Evolutionary conservation across 2,888 invertebrate species (phyloP).

Genomic region (Neocrepidodera transversa): DNA sequence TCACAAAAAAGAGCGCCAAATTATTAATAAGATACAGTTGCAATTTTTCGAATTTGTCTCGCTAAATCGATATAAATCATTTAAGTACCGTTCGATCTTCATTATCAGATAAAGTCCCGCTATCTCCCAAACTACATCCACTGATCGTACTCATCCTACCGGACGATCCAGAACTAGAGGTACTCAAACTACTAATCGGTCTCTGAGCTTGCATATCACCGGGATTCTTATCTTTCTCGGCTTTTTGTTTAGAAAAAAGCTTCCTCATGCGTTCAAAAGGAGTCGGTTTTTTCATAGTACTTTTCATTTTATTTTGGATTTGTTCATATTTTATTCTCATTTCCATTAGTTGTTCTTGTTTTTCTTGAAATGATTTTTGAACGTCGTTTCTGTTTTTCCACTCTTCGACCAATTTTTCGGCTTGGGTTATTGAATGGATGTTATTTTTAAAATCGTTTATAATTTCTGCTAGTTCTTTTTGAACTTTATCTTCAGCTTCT

Average conservation of each 20-base stretch:
- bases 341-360: conserved; percentile 80
- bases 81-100: conserved; percentile 76
- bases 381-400: conserved; percentile 90
- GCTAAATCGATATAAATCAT: too few species aligned
- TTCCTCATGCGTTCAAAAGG: conserved; percentile 76
- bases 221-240: conserved; percentile 40
- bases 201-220: conserved; percentile 56
- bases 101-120: conserved; percentile 84
- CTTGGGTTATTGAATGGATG: conserved; percentile 83
- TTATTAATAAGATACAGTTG: too few species aligned
- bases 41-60: too few species aligned
- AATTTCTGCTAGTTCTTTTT: conserved; percentile 85
- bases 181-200: conserved; percentile 74
- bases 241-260: conserved; percentile 43
- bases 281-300: conserved; percentile 77
- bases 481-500: conserved; percentile 64
- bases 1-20: too few species aligned
- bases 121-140: conserved; percentile 82
- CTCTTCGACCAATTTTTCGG: conserved; percentile 83
- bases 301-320: conserved; percentile 79
- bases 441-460: conserved; percentile 90
- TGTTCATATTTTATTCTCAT: conserved; percentile 80
- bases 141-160: conserved; percentile 84
- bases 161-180: conserved; percentile 77
- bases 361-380: conserved; percentile 83